Evolutionary conservation across 2,888 invertebrate genomes (phyloP).

Genomic region (Troides helena): DNA sequence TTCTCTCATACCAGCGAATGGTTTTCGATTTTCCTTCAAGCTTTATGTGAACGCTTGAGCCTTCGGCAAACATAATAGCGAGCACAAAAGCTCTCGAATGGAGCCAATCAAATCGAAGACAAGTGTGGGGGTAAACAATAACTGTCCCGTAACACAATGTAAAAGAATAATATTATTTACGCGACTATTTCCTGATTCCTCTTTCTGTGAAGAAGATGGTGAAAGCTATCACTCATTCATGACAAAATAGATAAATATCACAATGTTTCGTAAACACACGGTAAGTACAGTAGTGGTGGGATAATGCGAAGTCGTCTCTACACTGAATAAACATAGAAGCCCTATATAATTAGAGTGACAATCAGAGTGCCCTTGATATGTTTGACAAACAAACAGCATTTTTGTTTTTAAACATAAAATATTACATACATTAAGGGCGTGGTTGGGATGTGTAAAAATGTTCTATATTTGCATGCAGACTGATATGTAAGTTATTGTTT

Average conservation of each 20-base stretch:
- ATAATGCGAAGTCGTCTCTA: too few species aligned
- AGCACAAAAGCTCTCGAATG: slow-evolving; percentile 22
- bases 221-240: too few species aligned
- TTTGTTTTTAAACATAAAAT: too few species aligned
- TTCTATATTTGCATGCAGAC: slow-evolving; percentile 37
- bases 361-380: too few species aligned
- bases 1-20: slow-evolving; percentile 1
- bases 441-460: not conserved
- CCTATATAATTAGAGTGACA: too few species aligned
- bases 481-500: slow-evolving; percentile 61
- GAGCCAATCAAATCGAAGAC: slow-evolving; percentile 29
- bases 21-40: slow-evolving; percentile 20
- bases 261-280: too few species aligned
- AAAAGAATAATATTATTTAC: not conserved
- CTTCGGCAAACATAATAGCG: slow-evolving; percentile 27
- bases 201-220: slow-evolving; percentile 11
- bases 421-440: too few species aligned
- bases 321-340: too few species aligned
- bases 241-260: too few species aligned
- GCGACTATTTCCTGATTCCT: slow-evolving; percentile 23
- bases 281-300: too few species aligned
- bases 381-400: too few species aligned
- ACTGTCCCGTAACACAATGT: slow-evolving; percentile 18
- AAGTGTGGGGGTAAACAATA: slow-evolving; percentile 19
- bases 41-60: slow-evolving; percentile 21